Conservation (phyloP, 2,888 invertebrate species). For the Drosophila kanekoi region DNA sequence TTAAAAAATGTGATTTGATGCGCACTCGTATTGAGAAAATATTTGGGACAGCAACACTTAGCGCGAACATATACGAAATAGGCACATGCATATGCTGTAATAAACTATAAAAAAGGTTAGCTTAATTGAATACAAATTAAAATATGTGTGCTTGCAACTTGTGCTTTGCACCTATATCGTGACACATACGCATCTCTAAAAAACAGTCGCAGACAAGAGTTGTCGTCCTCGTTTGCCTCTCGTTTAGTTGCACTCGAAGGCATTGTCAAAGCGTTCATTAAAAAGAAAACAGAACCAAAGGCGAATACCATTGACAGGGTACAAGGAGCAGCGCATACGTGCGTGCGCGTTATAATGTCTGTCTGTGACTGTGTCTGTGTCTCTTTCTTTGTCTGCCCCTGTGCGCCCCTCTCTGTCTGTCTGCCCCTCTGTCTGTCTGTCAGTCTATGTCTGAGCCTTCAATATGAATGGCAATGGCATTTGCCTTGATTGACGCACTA, state of each 20-base stretch:
- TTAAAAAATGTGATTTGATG: too few relatives aligned
- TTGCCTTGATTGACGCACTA: conserved; percentile 75
- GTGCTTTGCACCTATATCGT: neutral
- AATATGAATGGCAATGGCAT: conserved; percentile 55
- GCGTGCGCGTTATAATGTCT: conserved; percentile 39
- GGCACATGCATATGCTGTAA: too few relatives aligned
- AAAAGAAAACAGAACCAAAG: conserved; percentile 51
- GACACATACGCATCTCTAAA: conserved; percentile 16
- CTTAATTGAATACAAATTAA: too few relatives aligned
- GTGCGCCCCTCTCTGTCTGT: neutral
- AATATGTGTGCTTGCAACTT: too few relatives aligned
- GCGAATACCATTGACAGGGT: conserved; percentile 41
- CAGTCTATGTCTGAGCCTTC: conserved; percentile 27
- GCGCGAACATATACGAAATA: too few relatives aligned
- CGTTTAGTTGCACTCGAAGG: conserved; percentile 67
- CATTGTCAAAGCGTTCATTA: conserved; percentile 80
- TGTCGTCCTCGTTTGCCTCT: conserved; percentile 56
- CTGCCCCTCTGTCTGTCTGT: conserved; percentile 10
- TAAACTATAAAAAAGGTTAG: too few relatives aligned
- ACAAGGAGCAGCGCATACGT: conserved; percentile 43
- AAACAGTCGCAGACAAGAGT: conserved; percentile 27
- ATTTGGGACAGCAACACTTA: too few relatives aligned
- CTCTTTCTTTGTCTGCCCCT: conserved; percentile 2
- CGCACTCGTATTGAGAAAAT: too few relatives aligned
- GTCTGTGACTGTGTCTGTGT: conserved; percentile 1